phyloP scores from a whole-genome alignment of 1,140 invertebrate genomes.

The Tribolium castaneum region DNA sequence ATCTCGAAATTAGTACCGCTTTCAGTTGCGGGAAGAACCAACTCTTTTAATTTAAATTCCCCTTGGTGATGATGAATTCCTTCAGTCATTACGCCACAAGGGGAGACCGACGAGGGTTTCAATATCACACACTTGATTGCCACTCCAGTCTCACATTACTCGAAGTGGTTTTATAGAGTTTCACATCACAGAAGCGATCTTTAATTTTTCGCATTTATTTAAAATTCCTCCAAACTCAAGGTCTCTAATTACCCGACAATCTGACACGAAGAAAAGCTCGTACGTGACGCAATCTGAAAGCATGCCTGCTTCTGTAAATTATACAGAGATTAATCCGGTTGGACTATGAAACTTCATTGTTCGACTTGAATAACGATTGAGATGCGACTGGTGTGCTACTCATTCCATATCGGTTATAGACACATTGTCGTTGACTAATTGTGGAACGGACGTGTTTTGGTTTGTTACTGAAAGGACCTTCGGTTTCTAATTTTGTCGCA shows the following conservation, averaged over 20 bases:
- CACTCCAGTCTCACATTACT: neutral
- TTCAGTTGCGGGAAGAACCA: neutral
- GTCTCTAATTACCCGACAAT: conserved; percentile 20
- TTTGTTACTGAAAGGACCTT: conserved; percentile 10
- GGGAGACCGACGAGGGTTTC: neutral
- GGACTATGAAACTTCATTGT: conserved; percentile 30
- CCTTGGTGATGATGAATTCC: neutral
- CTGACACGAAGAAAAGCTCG: conserved; percentile 22
- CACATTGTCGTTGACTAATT: conserved; percentile 30
- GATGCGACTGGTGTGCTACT: conserved; percentile 7
- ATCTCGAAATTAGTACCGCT: neutral
- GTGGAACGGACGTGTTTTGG: conserved; percentile 15
- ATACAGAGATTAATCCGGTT: conserved; percentile 29
- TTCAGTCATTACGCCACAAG: neutral
- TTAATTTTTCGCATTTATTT: too few species aligned
- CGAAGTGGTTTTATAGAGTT: neutral
- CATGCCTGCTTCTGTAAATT: conserved; percentile 16
- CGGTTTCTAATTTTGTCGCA: neutral
- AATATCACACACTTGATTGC: neutral
- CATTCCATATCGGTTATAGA: conserved; percentile 25
- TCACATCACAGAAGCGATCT: neutral
- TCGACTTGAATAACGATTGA: neutral
- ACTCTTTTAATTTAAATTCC: neutral
- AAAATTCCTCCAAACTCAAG: neutral
- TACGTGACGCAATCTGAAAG: conserved; percentile 19